Base-by-base conservation (phyloP, 2,888 invertebrate genomes). In the Metalampra italica region DNA sequence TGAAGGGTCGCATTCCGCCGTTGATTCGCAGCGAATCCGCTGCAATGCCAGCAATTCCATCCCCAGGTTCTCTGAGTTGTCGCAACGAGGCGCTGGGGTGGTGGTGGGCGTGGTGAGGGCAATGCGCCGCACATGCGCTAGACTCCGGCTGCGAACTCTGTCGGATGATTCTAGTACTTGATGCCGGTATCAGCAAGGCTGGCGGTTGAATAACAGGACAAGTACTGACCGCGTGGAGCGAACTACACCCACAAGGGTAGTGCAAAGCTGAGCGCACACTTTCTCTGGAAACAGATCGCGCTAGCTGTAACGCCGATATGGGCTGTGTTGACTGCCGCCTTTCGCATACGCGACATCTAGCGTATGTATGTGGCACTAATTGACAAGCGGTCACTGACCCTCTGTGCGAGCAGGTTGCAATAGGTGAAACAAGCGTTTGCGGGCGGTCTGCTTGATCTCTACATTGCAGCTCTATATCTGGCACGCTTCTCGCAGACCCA, bases 21-120 rank as follows among this genome's bases (percentile, higher is more conserved):
- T 98, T 98, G 88, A 98, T 97, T 71, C 98, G 92, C 66, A 98
- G 92, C 51, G 97, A 97, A 88, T 98, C 98, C 45, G 97, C 97
- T 15, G 98, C 98, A 70, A 98, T 98, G 75, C 97, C 97, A 43
- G 97, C 97, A 57, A 98, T 96, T 59, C 96, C 96, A 75, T 96
- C 96, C 55, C 93, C 92, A 42, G 94, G 93, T 89, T 95, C 95
- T 61, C 95, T 92, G 49, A 97, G 90, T 79, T 97, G 96, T 71
- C 96, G 94, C 72, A 97, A 87, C 38, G 97, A 97, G 74, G 96
- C 95, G 86, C 96, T 96, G 56, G 95, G 94, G 64, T 93, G 93
- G 51, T 93, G 91, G 64, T 92, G 93, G 73, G 91, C 89, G 66
- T 92, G 92, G 66, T 91, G 91, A 55, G 91, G 91, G 75, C 93